Conservation (phyloP, 2,113 vertebrate genomes). For the Platichthys flesus region DNA sequence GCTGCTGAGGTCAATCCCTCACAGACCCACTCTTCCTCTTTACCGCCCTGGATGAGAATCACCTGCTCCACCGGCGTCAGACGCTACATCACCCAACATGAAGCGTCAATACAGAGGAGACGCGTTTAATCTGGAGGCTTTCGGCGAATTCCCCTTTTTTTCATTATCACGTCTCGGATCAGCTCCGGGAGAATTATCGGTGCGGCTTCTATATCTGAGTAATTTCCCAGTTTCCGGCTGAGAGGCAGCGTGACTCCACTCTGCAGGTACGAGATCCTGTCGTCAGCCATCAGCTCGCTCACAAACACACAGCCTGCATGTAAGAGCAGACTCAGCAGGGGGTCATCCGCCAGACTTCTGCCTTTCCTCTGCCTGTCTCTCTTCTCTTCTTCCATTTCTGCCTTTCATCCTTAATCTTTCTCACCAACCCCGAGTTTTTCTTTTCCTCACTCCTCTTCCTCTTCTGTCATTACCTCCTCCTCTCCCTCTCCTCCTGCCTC, state of each 20-base stretch:
- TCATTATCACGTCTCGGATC: constrained; percentile 35
- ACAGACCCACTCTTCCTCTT: not conserved
- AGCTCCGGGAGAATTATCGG: constrained; percentile 49
- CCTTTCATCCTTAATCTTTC: not conserved
- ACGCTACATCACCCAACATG: not conserved
- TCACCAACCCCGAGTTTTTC: not conserved
- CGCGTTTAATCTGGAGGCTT: not conserved
- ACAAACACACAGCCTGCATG: constrained; percentile 27
- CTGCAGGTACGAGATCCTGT: constrained; percentile 51
- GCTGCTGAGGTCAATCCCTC: not conserved
- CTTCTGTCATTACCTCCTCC: constrained; percentile 1
- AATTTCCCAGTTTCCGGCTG: constrained; percentile 35
- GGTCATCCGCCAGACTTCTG: constrained; percentile 19
- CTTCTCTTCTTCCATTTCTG: not conserved
- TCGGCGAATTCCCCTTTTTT: not conserved
- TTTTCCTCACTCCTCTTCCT: constrained; percentile 4
- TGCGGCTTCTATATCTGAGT: constrained; percentile 34
- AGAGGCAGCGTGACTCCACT: constrained; percentile 53
- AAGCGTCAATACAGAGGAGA: not conserved
- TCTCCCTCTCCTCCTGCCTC: constrained; percentile 16
- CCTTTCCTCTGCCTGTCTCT: constrained; percentile 13
- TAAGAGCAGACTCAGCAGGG: constrained; percentile 23
- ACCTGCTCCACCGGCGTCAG: not conserved
- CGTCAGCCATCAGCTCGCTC: constrained; percentile 57
- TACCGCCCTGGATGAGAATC: not conserved